phyloP scores from a whole-genome alignment of 2,888 invertebrate species.

The Xylophagus ater region DNA sequence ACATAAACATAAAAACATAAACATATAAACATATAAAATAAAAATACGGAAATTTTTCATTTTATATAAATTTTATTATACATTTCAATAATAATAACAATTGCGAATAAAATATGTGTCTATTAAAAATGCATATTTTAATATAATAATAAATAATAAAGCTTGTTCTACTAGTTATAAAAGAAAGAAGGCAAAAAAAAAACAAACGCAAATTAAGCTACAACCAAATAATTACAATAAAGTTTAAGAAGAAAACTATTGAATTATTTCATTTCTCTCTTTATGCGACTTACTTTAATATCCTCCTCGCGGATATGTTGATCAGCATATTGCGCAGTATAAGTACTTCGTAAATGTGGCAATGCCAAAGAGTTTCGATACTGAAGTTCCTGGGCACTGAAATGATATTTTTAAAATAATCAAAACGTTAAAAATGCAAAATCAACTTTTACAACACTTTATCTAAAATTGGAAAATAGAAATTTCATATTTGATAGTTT shows the following conservation, averaged over 20 bases:
- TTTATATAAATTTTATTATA: too few species aligned
- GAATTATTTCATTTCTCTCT: not conserved
- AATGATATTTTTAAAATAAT: slow-evolving; percentile 8
- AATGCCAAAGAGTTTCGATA: slow-evolving; percentile 71
- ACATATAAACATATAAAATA: too few species aligned
- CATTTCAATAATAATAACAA: too few species aligned
- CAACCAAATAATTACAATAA: too few species aligned
- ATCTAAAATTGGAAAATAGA: not conserved
- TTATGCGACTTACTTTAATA: slow-evolving; percentile 51
- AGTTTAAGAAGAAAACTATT: slow-evolving; percentile 3
- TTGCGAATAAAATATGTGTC: too few species aligned
- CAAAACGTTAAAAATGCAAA: slow-evolving; percentile 24
- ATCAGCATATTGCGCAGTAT: slow-evolving; percentile 68
- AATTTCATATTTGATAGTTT: not conserved
- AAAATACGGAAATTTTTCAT: too few species aligned
- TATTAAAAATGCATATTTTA: too few species aligned
- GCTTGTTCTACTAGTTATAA: too few species aligned
- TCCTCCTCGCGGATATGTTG: slow-evolving; percentile 51
- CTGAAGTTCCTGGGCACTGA: slow-evolving; percentile 55
- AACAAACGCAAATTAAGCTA: too few species aligned
- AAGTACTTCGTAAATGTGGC: slow-evolving; percentile 76
- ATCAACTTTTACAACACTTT: not conserved
- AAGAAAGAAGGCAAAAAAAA: too few species aligned
- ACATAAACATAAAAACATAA: slow-evolving; percentile 12
- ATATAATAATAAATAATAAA: too few species aligned